Percentiles rank a stretch among this genome's conserved stretches.
phyloP scores from a whole-genome alignment of 2,888 invertebrate genomes.

The Andrena bicolor region DNA sequence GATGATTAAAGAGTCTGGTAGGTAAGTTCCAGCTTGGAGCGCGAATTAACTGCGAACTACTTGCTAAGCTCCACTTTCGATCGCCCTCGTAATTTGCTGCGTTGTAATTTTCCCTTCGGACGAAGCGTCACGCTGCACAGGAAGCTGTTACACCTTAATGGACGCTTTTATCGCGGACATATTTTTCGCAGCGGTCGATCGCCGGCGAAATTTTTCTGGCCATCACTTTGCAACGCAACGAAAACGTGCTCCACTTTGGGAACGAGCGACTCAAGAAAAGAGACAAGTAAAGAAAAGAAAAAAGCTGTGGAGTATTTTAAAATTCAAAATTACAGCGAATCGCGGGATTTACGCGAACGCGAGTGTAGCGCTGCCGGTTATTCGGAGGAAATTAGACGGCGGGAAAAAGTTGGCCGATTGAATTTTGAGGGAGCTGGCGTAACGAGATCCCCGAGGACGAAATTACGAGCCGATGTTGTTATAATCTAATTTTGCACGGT shows the following conservation, averaged over 20 bases:
- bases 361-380: not conserved
- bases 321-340: not conserved
- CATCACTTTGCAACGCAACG: not conserved
- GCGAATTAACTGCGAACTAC: constrained; percentile 55
- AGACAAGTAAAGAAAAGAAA: not conserved
- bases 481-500: constrained; percentile 63
- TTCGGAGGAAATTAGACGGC: constrained; percentile 11
- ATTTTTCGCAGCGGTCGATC: not conserved
- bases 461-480: constrained; percentile 57
- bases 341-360: not conserved
- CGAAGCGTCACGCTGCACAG: constrained; percentile 36
- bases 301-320: not conserved
- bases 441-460: constrained; percentile 35
- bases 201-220: constrained; percentile 22
- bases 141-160: constrained; percentile 51
- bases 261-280: not conserved
- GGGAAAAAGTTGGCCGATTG: constrained; percentile 46
- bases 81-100: constrained; percentile 46
- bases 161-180: constrained; percentile 37
- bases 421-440: constrained; percentile 51
- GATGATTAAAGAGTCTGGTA: constrained; percentile 43
- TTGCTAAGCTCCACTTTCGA: constrained; percentile 54
- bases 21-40: constrained; percentile 31
- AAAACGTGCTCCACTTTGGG: not conserved
- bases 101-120: constrained; percentile 41